phyloP scores from a whole-genome alignment of 1,140 invertebrate genomes.

The Andrena cerasifolii region DNA sequence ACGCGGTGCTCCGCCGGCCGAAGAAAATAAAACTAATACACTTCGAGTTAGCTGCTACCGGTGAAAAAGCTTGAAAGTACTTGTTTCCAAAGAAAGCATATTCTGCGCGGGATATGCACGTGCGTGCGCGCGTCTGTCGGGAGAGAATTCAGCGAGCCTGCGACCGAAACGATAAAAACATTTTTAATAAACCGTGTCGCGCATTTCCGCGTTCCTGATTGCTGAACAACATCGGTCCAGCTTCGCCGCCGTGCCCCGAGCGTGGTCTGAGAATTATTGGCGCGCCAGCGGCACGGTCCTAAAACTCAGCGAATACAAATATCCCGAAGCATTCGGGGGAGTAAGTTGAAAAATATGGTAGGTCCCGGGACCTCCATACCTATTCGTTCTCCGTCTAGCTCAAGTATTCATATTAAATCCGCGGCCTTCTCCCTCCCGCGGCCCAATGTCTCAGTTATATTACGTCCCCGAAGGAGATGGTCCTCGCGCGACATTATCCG shows the following conservation, averaged over 20 bases:
- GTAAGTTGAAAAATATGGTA: conserved; percentile 40
- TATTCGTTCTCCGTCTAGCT: conserved; percentile 33
- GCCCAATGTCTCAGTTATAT: conserved; percentile 62
- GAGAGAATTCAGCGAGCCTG: no score
- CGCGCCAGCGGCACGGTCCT: not conserved
- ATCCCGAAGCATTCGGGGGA: conserved; percentile 8
- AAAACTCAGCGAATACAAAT: conserved; percentile 9
- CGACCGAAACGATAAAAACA: not conserved
- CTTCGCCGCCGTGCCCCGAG: no score
- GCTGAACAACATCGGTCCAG: not conserved
- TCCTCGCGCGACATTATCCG: conserved; percentile 56
- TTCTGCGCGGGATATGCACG: not conserved
- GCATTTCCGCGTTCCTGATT: not conserved
- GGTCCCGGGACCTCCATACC: conserved; percentile 6
- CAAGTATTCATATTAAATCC: conserved; percentile 49
- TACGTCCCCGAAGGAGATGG: conserved; percentile 50
- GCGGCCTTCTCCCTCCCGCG: not conserved
- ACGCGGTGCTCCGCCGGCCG: not conserved
- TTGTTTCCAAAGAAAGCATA: not conserved
- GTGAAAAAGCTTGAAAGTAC: not conserved
- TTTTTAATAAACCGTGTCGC: conserved; percentile 10
- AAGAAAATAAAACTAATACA: not conserved
- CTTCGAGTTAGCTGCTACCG: not conserved
- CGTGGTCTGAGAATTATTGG: conserved; percentile 14
- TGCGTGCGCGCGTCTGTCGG: not conserved